Conservation (phyloP, 2,888 invertebrate genomes). For the Scelioninae gen. 1 region DNA sequence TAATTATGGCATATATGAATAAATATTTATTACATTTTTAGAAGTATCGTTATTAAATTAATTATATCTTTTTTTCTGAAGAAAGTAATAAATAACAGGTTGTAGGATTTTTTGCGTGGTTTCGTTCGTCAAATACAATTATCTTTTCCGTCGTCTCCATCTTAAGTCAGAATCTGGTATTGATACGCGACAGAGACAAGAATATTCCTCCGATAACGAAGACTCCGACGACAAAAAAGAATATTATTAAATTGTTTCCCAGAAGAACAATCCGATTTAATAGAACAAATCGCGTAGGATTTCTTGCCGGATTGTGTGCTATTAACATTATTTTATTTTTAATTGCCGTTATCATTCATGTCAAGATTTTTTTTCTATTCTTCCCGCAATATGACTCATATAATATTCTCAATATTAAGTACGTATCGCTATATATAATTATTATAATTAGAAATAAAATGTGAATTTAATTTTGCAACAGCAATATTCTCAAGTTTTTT, state of each 20-base stretch:
- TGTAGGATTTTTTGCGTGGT: not conserved
- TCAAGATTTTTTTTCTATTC: no score
- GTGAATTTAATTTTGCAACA: no score
- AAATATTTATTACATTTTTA: no score
- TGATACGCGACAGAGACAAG: conserved; percentile 14
- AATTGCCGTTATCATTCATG: conserved; percentile 8
- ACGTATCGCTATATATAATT: no score
- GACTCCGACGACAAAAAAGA: conserved; percentile 6
- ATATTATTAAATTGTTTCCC: conserved; percentile 30
- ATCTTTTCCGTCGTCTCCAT: conserved; percentile 34
- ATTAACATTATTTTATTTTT: conserved; percentile 29
- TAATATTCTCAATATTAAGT: no score
- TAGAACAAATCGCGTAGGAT: conserved; percentile 28
- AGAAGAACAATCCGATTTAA: conserved; percentile 48
- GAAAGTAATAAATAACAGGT: conserved; percentile 15
- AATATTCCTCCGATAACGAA: conserved; percentile 29
- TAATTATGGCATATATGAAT: not conserved
- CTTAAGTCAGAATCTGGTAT: conserved; percentile 3
- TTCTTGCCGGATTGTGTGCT: not conserved
- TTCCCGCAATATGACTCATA: no score
- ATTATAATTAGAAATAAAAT: no score
- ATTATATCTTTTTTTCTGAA: not conserved
- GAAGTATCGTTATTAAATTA: not conserved
- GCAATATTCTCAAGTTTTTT: no score
- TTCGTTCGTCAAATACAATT: conserved; percentile 43